Percentiles rank a stretch among this genome's conserved stretches.
Conservation (phyloP, 37 sponge, comb jelly and placozoan genomes). For the Axinella damicornis region DNA sequence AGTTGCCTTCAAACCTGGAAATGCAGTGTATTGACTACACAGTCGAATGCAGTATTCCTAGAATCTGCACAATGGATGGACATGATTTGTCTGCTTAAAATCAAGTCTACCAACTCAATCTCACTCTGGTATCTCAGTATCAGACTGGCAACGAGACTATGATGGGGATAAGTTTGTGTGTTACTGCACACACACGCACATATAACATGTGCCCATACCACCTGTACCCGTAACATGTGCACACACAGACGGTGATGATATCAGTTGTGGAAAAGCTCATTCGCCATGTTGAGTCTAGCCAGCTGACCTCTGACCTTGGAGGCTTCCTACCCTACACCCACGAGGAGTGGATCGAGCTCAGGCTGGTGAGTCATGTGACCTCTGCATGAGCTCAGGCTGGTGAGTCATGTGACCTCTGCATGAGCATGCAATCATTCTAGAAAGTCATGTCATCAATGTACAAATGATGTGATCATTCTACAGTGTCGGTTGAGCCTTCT, state of each 20-base stretch:
- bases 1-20: too few relatives aligned
- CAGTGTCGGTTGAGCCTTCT: not conserved
- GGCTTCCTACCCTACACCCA: conserved; percentile 87
- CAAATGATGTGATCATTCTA: too few relatives aligned
- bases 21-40: too few relatives aligned
- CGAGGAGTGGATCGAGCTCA: conserved; percentile 83
- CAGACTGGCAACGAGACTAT: not conserved
- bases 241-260: conserved; percentile 54
- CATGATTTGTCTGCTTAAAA: too few relatives aligned
- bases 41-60: too few relatives aligned
- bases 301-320: conserved; percentile 82
- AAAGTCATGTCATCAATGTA: too few relatives aligned
- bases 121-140: too few relatives aligned
- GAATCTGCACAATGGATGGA: too few relatives aligned
- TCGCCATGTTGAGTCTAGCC: conserved; percentile 65
- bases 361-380: conserved; percentile 49
- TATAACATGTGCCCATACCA: not conserved
- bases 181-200: not conserved
- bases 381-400: not conserved
- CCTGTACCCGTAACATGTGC: not conserved
- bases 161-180: not conserved
- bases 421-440: not conserved
- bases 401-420: not conserved
- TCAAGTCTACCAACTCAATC: too few relatives aligned
- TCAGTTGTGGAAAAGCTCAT: conserved; percentile 67